Percentiles rank a stretch among this genome's conserved stretches.
phyloP scores from a whole-genome alignment of 2,113 vertebrate species.

The Eolophus roseicapilla region DNA sequence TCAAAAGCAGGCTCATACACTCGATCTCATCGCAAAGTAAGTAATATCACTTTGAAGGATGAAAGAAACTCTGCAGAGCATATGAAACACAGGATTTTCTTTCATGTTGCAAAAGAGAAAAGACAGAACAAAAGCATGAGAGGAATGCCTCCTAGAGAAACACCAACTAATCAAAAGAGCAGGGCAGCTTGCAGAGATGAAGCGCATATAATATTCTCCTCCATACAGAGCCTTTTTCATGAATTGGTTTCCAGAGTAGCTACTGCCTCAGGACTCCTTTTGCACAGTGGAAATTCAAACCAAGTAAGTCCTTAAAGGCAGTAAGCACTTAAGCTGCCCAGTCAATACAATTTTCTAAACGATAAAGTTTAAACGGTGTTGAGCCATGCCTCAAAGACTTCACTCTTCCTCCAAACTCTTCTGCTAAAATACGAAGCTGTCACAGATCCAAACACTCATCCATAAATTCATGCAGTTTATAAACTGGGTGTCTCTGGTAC shows the following conservation, averaged over 20 bases:
- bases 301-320: neutral
- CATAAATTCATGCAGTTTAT: neutral
- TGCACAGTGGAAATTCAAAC: neutral
- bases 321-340: neutral
- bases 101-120: neutral
- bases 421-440: neutral
- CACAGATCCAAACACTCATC: neutral
- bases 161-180: neutral
- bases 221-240: neutral
- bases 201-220: neutral
- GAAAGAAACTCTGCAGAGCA: neutral
- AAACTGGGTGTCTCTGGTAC: neutral
- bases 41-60: slow-evolving; percentile 5
- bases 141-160: neutral
- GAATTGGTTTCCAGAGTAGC: neutral
- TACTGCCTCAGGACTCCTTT: neutral
- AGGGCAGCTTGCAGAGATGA: neutral
- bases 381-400: neutral
- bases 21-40: neutral
- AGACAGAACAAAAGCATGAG: neutral
- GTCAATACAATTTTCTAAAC: neutral
- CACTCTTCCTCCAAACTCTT: neutral
- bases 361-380: neutral
- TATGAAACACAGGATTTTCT: neutral
- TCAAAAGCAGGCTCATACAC: neutral